Percentiles rank a stretch among this genome's conserved stretches.
Conservation (phyloP, 2,888 invertebrate species). For the Hirtodrosophila alboralis region DNA sequence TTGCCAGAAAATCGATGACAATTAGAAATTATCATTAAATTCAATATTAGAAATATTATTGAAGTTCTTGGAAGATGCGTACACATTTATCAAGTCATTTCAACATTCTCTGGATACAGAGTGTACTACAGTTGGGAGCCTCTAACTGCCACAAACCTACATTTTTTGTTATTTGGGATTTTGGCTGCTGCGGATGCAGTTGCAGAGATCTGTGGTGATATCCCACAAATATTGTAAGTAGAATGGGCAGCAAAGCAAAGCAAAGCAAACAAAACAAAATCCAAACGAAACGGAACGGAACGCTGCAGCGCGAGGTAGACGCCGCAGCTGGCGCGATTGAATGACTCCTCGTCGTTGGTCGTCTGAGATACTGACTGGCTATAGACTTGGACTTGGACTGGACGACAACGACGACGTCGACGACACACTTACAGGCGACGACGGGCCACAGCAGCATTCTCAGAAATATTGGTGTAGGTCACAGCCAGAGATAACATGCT, state of each 20-base stretch:
- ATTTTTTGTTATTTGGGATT: constrained; percentile 30
- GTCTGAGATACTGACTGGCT: constrained; percentile 78
- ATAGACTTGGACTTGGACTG: constrained; percentile 55
- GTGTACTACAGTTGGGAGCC: too few species aligned
- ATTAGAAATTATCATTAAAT: too few species aligned
- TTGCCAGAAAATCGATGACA: too few species aligned
- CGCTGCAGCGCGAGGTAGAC: constrained; percentile 66
- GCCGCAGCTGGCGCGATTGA: constrained; percentile 78
- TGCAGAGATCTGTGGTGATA: constrained; percentile 72
- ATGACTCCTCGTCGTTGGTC: constrained; percentile 71
- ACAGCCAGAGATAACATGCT: constrained; percentile 85
- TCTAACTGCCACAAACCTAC: too few species aligned
- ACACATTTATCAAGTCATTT: too few species aligned
- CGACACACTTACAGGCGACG: constrained; percentile 77
- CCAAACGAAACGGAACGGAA: constrained; percentile 53
- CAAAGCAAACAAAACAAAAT: constrained; percentile 45
- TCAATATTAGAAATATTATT: too few species aligned
- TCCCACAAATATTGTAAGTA: constrained; percentile 78
- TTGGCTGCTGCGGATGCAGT: constrained; percentile 63
- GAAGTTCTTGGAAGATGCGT: too few species aligned
- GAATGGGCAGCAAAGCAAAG: constrained; percentile 65
- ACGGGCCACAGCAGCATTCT: constrained; percentile 82
- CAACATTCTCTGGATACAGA: too few species aligned
- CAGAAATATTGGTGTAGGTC: constrained; percentile 85
- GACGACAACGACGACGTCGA: constrained; percentile 51